Conservation (phyloP, 2,888 invertebrate species). For the Odontocerum albicorne region DNA sequence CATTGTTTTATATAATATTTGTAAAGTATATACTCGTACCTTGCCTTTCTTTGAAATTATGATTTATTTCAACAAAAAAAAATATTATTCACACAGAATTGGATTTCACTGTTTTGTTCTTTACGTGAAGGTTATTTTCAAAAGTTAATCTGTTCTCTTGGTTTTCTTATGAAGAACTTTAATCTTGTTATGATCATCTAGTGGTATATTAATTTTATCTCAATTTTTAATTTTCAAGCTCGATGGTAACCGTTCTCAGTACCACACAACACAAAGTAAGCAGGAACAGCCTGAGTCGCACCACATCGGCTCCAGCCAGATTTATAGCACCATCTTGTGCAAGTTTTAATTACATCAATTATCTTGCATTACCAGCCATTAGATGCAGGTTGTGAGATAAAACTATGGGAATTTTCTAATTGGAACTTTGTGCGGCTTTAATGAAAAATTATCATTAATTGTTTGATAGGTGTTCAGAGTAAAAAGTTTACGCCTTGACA, state of each 20-base stretch:
- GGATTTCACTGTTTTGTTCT: too few relatives aligned
- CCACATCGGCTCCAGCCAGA: slow-evolving; percentile 10
- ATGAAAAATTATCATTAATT: not conserved
- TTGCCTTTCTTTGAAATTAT: too few relatives aligned
- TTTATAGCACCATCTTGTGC: slow-evolving; percentile 19
- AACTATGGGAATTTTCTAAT: slow-evolving; percentile 15
- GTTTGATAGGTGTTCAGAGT: not conserved
- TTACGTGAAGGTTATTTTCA: too few relatives aligned
- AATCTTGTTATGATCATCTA: not conserved
- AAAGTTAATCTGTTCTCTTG: too few relatives aligned
- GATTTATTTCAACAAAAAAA: too few relatives aligned
- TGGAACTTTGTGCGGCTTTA: slow-evolving; percentile 4
- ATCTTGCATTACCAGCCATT: slow-evolving; percentile 28
- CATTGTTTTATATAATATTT: too few relatives aligned
- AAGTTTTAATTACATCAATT: slow-evolving; percentile 33
- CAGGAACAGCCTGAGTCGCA: slow-evolving; percentile 1
- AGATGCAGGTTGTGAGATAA: slow-evolving; percentile 17
- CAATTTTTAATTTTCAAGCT: not conserved
- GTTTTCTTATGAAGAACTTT: too few relatives aligned
- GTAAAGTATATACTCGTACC: too few relatives aligned
- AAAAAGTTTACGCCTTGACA: too few relatives aligned
- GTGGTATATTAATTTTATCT: not conserved
- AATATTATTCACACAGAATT: too few relatives aligned
- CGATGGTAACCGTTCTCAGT: too few relatives aligned
- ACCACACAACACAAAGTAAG: slow-evolving; percentile 3